Evolutionary conservation across 2,113 vertebrate genomes (phyloP).

Genomic region (Hemiscyllium ocellatum): DNA sequence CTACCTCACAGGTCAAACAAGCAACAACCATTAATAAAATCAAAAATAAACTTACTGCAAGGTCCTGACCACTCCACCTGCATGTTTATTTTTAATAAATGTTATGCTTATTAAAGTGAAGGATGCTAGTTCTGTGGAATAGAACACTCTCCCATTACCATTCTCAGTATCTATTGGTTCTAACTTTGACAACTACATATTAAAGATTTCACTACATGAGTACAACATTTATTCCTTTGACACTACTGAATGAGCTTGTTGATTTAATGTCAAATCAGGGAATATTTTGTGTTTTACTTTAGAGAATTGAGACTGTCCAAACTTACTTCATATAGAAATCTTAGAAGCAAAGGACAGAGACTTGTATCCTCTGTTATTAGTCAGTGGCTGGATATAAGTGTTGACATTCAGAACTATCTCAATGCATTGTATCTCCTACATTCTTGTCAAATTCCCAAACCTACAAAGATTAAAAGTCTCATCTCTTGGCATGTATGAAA

Average conservation of each 20-base stretch:
- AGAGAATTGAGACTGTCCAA: background rate
- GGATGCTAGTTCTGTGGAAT: background rate
- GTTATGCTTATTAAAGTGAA: background rate
- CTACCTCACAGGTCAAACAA: background rate
- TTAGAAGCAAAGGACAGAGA: background rate
- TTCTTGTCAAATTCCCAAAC: background rate
- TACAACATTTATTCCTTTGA: background rate
- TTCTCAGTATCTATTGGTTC: background rate
- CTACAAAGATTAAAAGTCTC: background rate
- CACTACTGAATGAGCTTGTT: background rate
- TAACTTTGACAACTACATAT: background rate
- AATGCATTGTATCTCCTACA: background rate
- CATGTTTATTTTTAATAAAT: constrained; percentile 29
- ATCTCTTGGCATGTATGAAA: background rate
- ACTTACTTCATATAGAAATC: background rate
- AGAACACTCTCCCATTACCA: background rate
- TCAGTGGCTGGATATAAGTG: background rate
- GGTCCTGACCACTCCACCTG: background rate
- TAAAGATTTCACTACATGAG: background rate
- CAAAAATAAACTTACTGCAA: constrained; percentile 5
- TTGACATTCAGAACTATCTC: background rate
- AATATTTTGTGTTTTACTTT: background rate
- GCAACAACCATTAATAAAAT: background rate
- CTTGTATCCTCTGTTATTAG: background rate
- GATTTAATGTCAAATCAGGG: background rate